Conservation (phyloP, 2,113 vertebrate genomes). For the Siniperca chuatsi region DNA sequence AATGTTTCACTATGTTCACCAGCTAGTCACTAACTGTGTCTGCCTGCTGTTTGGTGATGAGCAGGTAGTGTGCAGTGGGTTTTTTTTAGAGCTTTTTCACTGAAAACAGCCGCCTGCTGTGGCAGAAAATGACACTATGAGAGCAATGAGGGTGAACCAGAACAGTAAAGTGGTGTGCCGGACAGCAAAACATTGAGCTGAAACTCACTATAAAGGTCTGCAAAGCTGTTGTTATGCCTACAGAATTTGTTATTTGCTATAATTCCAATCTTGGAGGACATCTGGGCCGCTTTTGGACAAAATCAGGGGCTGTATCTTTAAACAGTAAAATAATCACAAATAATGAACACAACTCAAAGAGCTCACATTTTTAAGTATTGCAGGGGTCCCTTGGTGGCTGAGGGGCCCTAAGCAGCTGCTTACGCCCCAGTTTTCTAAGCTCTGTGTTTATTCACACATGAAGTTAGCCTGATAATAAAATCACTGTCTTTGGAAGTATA, state of each 20-base stretch:
- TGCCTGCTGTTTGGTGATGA: too few species aligned
- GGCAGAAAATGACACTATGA: too few species aligned
- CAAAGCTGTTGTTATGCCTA: background rate
- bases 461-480: background rate
- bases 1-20: too few species aligned
- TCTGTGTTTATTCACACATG: slow-evolving; percentile 15
- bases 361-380: slow-evolving; percentile 1
- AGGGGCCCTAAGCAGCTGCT: slow-evolving; percentile 33
- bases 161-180: too few species aligned
- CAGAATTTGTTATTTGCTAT: background rate
- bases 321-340: background rate
- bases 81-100: too few species aligned
- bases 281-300: background rate
- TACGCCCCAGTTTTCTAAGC: background rate
- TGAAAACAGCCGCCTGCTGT: too few species aligned
- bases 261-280: background rate
- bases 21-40: too few species aligned
- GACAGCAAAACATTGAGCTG: too few species aligned
- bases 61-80: too few species aligned
- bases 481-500: background rate
- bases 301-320: background rate
- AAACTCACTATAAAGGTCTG: too few species aligned
- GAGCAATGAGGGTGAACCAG: too few species aligned
- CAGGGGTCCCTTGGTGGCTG: background rate
- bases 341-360: background rate